Conservation (phyloP, 1,140 invertebrate species). For the Diplogasteroides magnus region DNA sequence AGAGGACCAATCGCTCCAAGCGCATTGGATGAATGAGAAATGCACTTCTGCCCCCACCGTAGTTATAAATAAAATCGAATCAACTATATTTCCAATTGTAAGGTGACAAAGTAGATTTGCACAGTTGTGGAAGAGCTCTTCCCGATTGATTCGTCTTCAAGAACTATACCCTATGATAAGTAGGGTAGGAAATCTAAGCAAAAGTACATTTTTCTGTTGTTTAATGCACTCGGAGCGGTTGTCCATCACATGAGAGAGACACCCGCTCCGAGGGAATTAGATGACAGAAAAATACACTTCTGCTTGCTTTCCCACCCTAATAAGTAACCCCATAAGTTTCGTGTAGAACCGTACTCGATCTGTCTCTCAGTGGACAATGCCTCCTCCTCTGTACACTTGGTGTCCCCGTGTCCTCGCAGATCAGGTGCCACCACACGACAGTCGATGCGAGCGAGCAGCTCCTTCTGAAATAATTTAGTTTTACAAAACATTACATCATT, state of each 20-base stretch:
- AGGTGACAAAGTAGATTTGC: not conserved
- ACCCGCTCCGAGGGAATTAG: no score
- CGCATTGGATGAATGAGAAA: no score
- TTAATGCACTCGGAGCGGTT: no score
- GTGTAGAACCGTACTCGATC: conserved; percentile 35
- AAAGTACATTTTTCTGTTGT: no score
- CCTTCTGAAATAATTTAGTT: conserved; percentile 38
- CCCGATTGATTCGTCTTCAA: no score
- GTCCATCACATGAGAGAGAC: no score
- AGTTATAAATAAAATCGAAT: conserved; percentile 13
- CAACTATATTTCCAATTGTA: conserved; percentile 9
- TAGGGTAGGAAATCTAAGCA: no score
- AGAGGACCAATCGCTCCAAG: no score
- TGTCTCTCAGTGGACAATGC: conserved; percentile 47
- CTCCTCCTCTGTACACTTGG: conserved; percentile 31
- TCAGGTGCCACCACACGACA: conserved; percentile 51
- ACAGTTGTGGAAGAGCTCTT: not conserved
- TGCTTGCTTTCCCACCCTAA: no score
- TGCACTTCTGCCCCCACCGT: conserved; percentile 7
- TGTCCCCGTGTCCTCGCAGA: conserved; percentile 49
- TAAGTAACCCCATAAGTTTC: no score
- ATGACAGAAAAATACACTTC: no score
- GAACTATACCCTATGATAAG: no score
- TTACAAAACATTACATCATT: not conserved
- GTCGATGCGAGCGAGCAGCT: conserved; percentile 36